phyloP scores from a whole-genome alignment of 2,797 vertebrate species.

The Pangasius mekongensis region DNA sequence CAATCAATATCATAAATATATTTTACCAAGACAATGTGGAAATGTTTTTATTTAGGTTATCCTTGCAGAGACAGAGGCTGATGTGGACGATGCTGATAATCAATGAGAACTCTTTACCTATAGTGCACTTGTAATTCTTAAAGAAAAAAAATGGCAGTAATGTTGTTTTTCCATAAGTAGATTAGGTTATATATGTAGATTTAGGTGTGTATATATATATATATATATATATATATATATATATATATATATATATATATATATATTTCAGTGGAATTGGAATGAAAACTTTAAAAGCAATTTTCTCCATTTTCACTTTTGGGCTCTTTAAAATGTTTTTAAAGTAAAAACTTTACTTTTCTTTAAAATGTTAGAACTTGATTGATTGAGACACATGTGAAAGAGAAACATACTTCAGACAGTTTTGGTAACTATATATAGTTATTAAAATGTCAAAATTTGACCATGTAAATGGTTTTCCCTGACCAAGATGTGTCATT shows the following conservation, averaged over 20 bases:
- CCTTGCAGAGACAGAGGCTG: background rate
- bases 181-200: background rate
- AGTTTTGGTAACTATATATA: background rate
- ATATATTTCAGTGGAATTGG: background rate
- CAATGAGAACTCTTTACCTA: too few relatives aligned
- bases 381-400: background rate
- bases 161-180: too few relatives aligned
- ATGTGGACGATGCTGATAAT: background rate
- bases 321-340: background rate
- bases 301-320: background rate
- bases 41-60: background rate
- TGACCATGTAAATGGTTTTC: background rate
- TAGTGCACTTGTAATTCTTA: too few relatives aligned
- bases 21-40: background rate
- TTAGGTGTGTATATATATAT: too few relatives aligned
- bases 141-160: background rate
- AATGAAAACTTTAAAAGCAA: background rate
- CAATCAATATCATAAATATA: background rate
- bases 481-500: background rate
- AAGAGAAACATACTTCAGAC: background rate
- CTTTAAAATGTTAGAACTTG: background rate
- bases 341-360: background rate
- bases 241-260: too few relatives aligned
- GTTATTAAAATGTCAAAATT: background rate
- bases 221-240: too few relatives aligned